Conservation (phyloP, 2,797 vertebrate genomes). For the Chloroceryle amazona region DNA sequence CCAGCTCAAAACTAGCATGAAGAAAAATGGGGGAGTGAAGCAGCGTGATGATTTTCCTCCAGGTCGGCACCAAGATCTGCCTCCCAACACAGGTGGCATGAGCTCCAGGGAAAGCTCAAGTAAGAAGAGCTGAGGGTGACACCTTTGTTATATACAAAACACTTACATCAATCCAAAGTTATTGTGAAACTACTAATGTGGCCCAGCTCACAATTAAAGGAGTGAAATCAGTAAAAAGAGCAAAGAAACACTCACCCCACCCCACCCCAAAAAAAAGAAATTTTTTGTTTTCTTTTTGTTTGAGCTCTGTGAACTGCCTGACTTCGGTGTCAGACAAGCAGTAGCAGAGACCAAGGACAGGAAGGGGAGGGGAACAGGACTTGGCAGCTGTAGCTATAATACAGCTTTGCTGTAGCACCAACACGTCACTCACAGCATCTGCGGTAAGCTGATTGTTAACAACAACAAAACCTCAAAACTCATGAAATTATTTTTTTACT, state of each 20-base stretch:
- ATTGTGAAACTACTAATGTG: not conserved
- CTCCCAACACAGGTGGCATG: accelerated
- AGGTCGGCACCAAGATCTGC: not conserved
- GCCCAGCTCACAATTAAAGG: not conserved
- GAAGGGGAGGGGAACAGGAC: not conserved
- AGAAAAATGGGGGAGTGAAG: not conserved
- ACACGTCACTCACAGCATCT: not conserved
- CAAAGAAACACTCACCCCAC: not conserved
- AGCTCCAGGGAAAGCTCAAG: not conserved
- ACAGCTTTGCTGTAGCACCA: not conserved
- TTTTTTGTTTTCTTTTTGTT: not conserved
- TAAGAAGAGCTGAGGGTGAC: not conserved
- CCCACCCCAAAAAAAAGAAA: not conserved
- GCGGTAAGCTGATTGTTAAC: not conserved
- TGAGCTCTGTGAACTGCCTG: not conserved
- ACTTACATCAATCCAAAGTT: not conserved
- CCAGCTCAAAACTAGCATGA: not conserved
- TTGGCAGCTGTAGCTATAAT: not conserved
- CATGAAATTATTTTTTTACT: not conserved
- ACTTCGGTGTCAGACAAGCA: not conserved
- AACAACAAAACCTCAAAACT: not conserved
- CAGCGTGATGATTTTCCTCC: not conserved
- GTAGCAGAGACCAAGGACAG: not conserved
- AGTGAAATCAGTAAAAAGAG: not conserved
- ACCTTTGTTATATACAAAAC: not conserved